A percentile compares a stretch with the other conserved stretches of the same genome.
phyloP scores from a whole-genome alignment of 1,140 invertebrate species.

The Limonius californicus region DNA sequence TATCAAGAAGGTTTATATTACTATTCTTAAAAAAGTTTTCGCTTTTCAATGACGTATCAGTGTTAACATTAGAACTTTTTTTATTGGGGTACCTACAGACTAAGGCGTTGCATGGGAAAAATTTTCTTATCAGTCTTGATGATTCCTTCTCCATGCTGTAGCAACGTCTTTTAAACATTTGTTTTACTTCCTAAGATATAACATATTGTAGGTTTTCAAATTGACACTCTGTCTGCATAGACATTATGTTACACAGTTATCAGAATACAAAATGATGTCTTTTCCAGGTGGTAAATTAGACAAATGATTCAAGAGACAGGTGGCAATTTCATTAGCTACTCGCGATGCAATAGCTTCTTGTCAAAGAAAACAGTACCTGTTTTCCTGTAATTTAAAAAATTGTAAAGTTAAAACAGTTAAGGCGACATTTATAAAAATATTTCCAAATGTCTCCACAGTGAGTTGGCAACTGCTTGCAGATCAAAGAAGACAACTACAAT shows the following conservation, averaged over 20 bases:
- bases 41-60: too few relatives aligned
- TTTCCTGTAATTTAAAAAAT: slow-evolving; percentile 8
- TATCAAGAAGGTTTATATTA: too few relatives aligned
- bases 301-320: slow-evolving; percentile 29
- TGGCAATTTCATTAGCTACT: slow-evolving; percentile 33
- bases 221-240: too few relatives aligned
- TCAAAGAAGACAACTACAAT: slow-evolving; percentile 25
- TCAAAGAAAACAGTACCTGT: slow-evolving; percentile 31
- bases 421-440: slow-evolving; percentile 36
- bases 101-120: too few relatives aligned
- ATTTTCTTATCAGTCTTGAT: too few relatives aligned
- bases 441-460: slow-evolving; percentile 27
- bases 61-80: too few relatives aligned
- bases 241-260: slow-evolving; percentile 43
- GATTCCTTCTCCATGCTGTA: too few relatives aligned
- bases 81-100: too few relatives aligned
- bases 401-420: slow-evolving; percentile 26
- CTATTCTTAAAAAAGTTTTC: too few relatives aligned
- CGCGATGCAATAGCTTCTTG: slow-evolving; percentile 29
- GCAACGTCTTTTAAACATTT: too few relatives aligned
- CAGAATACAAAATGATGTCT: slow-evolving; percentile 38
- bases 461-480: slow-evolving; percentile 21
- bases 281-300: slow-evolving; percentile 17
- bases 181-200: too few relatives aligned
- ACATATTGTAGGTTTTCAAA: too few relatives aligned